Percentiles rank a stretch among this genome's conserved stretches.
These are phyloP conservation scores for Coelopa pilipes DNA, from an alignment of 2,888 invertebrate genomes.

Conservation along the genomic window DNA sequence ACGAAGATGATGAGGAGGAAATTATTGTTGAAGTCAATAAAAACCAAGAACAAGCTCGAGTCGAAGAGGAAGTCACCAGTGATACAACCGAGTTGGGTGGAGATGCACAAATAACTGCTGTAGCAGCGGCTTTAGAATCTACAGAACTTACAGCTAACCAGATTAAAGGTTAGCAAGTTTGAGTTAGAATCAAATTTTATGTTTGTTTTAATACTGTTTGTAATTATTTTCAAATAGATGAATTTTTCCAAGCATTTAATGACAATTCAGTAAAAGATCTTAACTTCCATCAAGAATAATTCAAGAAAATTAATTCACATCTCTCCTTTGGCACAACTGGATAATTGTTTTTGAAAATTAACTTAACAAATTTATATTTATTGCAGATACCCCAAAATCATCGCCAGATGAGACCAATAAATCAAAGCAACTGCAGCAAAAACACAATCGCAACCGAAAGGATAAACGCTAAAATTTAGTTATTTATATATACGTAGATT, in stretches of 20 bases:
- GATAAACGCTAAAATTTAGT: constrained; percentile 42
- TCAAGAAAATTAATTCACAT: no score
- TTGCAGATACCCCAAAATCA: constrained; percentile 21
- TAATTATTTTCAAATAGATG: no score
- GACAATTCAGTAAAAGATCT: neutral
- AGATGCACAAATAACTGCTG: constrained; percentile 37
- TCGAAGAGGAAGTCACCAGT: constrained; percentile 4
- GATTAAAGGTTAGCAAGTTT: neutral
- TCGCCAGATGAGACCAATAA: constrained; percentile 41
- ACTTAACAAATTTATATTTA: neutral
- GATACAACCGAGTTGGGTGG: constrained; percentile 34
- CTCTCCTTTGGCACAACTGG: no score
- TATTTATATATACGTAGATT: no score
- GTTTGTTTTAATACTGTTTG: no score
- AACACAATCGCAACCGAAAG: constrained; percentile 46
- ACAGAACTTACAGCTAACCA: constrained; percentile 39
- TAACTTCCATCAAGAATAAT: no score
- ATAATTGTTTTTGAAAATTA: no score
- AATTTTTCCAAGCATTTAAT: no score
- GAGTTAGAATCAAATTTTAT: neutral
- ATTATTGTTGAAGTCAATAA: constrained; percentile 27
- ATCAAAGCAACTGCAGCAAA: constrained; percentile 42
- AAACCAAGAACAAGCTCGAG: constrained; percentile 27
- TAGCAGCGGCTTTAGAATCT: constrained; percentile 44
- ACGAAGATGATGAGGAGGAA: constrained; percentile 43